These are phyloP conservation scores for Cervus canadensis DNA, from an alignment of 2,113 vertebrate species.

Conservation along the genomic window DNA sequence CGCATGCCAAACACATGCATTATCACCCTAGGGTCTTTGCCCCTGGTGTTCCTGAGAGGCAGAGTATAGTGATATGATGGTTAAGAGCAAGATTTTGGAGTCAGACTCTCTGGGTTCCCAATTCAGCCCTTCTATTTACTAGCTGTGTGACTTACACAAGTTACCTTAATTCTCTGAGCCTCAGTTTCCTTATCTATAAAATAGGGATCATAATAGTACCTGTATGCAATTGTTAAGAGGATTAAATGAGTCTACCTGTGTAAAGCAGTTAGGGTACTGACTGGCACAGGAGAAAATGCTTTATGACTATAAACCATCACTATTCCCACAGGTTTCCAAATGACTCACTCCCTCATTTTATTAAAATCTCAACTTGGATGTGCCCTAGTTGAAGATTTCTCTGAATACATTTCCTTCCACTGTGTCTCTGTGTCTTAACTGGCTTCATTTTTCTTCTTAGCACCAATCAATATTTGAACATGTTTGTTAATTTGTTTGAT, in stretches of 20 bases:
- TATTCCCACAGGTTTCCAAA: neutral
- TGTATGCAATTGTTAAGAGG: neutral
- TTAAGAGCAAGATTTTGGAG: neutral
- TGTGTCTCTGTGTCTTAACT: neutral
- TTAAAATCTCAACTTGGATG: neutral
- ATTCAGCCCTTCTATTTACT: neutral
- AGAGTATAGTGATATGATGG: neutral
- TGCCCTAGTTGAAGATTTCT: neutral
- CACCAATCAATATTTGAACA: neutral
- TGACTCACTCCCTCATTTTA: neutral
- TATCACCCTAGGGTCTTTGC: neutral
- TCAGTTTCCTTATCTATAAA: neutral
- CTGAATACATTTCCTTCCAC: neutral
- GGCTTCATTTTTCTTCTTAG: neutral
- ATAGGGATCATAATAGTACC: neutral
- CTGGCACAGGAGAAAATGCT: neutral
- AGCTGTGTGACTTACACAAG: neutral
- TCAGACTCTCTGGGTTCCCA: neutral
- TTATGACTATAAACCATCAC: neutral
- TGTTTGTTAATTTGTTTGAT: neutral
- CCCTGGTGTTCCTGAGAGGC: neutral
- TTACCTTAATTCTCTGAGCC: neutral
- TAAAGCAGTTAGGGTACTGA: neutral
- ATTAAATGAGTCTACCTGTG: neutral
- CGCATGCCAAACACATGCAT: neutral